Base-by-base conservation (phyloP, 2,888 invertebrate species). In the Hirtodrosophila trivittata region DNA sequence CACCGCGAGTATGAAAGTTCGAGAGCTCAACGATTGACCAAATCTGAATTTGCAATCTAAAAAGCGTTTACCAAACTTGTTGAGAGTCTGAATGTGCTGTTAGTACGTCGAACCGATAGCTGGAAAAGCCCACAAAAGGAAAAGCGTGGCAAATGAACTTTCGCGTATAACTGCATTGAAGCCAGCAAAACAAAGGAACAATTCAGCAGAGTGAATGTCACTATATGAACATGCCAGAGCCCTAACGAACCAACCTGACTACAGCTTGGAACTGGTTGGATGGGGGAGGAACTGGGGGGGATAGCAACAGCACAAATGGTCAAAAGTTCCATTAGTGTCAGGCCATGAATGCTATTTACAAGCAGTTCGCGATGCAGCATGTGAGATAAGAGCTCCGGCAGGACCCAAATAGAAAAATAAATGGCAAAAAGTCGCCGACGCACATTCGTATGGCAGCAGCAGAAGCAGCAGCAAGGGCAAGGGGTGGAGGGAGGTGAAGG, bases 311-410 rank as follows among this genome's bases (percentile, higher is more conserved):
- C 66, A 54, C 56, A 62, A 65, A 63, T 68, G 69, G 74, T 75
- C 67, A 82, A 85, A 74, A 71, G 63, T 78, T 69, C 83, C 83
- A 81, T 85, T 85, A 77, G 76, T 76, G 77, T 77, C 78, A 59
- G 74, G 64, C 67, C 60, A 65, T 69, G 74, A 76, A 71, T 78
- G 80, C 66, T 67, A 74, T 85, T 85, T 83, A 74, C 76, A 82
- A 69, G 66, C 78, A 63, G 69, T 68, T 70, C 54, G 66, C 68
- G 69, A 83, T 75, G 57, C 63, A 56, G 58, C 56, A 39, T 55
- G 26, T 52, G 57, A 59, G 80, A 86, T 82, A 83, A 86, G 69
- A 69, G 62, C 37, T 28, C 25, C 39, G 46, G n/a, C 18, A 42
- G 51, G 60, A 46, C 41, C 37, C 63, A 67, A 75, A 78, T 73